Evolutionary conservation across 2,888 invertebrate species (phyloP).

Genomic region (Polymixis flavicincta): DNA sequence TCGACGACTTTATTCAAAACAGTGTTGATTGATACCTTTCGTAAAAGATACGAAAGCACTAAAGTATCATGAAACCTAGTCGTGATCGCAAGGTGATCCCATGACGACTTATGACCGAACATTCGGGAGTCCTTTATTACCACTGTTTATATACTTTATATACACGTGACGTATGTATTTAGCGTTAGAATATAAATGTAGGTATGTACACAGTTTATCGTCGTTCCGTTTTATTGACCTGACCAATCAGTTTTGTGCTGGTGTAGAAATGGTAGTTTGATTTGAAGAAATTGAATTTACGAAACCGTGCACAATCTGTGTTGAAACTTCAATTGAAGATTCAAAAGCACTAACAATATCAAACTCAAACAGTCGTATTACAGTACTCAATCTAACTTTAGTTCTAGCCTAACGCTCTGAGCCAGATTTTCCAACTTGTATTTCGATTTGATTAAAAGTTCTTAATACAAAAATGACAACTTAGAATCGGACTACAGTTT

Average conservation of each 20-base stretch:
- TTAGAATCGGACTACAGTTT: too few relatives aligned
- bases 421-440: too few relatives aligned
- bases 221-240: slow-evolving; percentile 17
- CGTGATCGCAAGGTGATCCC: slow-evolving; percentile 29
- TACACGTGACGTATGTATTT: slow-evolving; percentile 36
- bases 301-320: too few relatives aligned
- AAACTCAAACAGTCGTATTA: too few relatives aligned
- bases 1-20: too few relatives aligned
- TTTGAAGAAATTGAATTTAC: not conserved
- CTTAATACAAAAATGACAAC: too few relatives aligned
- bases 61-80: slow-evolving; percentile 23
- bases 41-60: not conserved
- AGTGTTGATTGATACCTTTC: not conserved
- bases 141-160: slow-evolving; percentile 29
- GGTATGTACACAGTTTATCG: slow-evolving; percentile 30
- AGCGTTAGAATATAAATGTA: slow-evolving; percentile 31
- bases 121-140: slow-evolving; percentile 41
- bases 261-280: not conserved
- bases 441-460: too few relatives aligned
- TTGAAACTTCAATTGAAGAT: not conserved
- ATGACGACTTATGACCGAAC: slow-evolving; percentile 20
- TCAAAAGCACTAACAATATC: not conserved
- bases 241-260: not conserved
- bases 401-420: too few relatives aligned
- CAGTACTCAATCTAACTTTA: too few relatives aligned